phyloP scores from a whole-genome alignment of 2,113 vertebrate species.

The Dicentrarchus labrax region DNA sequence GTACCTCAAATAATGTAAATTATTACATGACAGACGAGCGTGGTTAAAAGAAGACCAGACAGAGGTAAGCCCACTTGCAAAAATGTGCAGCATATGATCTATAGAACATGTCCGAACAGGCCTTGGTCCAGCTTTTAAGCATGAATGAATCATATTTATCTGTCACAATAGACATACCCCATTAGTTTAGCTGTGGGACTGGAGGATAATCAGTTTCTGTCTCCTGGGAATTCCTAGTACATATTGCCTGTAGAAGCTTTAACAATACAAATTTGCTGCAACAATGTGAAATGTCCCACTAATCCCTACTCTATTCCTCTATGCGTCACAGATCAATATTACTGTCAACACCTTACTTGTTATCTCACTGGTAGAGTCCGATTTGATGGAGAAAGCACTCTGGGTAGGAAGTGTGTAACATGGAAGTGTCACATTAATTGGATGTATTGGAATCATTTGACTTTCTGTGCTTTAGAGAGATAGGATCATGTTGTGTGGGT shows the following conservation, averaged over 20 bases:
- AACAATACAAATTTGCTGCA: neutral
- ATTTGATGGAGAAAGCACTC: neutral
- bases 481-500: neutral
- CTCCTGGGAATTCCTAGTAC: neutral
- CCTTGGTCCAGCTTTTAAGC: constrained; percentile 22
- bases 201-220: constrained; percentile 19
- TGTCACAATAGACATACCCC: constrained; percentile 7
- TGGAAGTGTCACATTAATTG: neutral
- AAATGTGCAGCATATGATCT: constrained; percentile 14
- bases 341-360: neutral
- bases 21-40: constrained; percentile 5
- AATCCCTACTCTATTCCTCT: neutral
- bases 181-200: constrained; percentile 10
- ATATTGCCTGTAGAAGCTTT: neutral
- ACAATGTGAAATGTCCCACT: neutral
- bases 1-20: constrained; percentile 41
- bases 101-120: constrained; percentile 29
- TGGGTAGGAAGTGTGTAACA: neutral
- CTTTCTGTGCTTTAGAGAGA: neutral
- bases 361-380: constrained; percentile 1
- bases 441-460: neutral
- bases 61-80: neutral
- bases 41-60: constrained; percentile 7
- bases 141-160: constrained; percentile 38
- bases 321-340: constrained; percentile 29